Conservation (phyloP, 2,113 vertebrate species). For the Plestiodon gilberti region DNA sequence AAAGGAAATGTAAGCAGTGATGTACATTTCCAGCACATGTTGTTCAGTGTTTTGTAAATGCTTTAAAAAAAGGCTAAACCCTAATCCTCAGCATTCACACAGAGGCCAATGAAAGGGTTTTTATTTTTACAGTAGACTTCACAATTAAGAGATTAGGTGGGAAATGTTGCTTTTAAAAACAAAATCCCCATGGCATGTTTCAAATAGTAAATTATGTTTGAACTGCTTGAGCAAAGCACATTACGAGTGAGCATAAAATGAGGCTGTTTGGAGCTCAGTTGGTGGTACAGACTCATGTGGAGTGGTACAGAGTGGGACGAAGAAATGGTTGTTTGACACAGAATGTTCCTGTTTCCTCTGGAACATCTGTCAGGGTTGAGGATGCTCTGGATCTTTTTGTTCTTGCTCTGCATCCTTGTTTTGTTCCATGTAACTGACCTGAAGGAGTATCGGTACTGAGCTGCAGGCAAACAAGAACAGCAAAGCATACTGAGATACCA, state of each 20-base stretch:
- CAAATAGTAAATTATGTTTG: conserved; percentile 29
- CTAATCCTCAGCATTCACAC: conserved; percentile 50
- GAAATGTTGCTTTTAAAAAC: conserved; percentile 57
- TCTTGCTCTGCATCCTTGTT: background rate
- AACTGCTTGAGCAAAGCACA: conserved; percentile 32
- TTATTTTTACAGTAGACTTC: conserved; percentile 36
- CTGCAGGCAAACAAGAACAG: background rate
- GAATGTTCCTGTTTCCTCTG: background rate
- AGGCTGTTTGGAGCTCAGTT: conserved; percentile 38
- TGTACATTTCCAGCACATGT: background rate
- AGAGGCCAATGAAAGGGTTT: conserved; percentile 43
- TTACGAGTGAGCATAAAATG: conserved; percentile 48
- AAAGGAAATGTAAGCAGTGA: background rate
- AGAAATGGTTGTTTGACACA: background rate
- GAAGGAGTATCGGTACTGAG: background rate
- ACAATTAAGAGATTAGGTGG: conserved; percentile 66
- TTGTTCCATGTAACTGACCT: background rate
- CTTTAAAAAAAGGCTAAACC: conserved; percentile 42
- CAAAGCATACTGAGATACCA: background rate
- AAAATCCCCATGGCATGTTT: conserved; percentile 51
- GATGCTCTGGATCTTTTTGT: background rate
- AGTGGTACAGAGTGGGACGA: background rate
- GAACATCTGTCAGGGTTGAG: background rate
- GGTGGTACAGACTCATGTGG: conserved; percentile 1
- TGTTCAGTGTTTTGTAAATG: conserved; percentile 41